These are phyloP conservation scores for Hucho hucho DNA, from an alignment of 2,113 vertebrate species.

Conservation along the genomic window DNA sequence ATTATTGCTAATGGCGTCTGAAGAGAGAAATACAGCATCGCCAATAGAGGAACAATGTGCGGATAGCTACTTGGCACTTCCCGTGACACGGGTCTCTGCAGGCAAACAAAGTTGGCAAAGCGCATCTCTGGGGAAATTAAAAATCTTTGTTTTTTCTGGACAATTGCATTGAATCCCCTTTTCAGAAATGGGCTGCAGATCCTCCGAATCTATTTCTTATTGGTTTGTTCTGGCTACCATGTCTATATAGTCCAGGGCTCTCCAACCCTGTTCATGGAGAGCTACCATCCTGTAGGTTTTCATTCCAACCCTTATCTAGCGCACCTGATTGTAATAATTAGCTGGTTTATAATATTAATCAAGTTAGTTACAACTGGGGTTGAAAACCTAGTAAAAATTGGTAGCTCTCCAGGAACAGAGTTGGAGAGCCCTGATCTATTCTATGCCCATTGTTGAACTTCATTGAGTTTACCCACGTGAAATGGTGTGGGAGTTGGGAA, in stretches of 20 bases:
- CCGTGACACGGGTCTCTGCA: constrained; percentile 48
- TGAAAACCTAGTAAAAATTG: no score
- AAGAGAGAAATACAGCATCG: constrained; percentile 23
- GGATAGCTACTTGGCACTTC: constrained; percentile 51
- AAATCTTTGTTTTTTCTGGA: constrained; percentile 49
- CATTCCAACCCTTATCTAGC: no score
- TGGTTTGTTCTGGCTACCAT: constrained; percentile 35
- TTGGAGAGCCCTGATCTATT: no score
- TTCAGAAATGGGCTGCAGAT: constrained; percentile 48
- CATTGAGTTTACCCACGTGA: not conserved
- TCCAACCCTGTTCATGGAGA: no score
- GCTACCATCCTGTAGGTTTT: no score
- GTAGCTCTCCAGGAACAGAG: no score
- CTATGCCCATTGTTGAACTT: not conserved
- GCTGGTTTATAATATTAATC: no score
- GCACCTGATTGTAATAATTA: no score
- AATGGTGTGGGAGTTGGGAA: not conserved
- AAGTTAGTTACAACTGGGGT: no score
- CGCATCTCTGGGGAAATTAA: constrained; percentile 67
- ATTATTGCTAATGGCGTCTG: constrained; percentile 30
- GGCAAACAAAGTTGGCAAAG: constrained; percentile 52
- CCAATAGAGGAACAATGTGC: constrained; percentile 45
- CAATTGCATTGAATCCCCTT: constrained; percentile 66
- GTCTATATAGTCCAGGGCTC: not conserved
- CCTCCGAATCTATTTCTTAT: constrained; percentile 32